These are phyloP conservation scores for Caenorhabditis tropicalis DNA, from an alignment of 1,140 invertebrate genomes.

Conservation along the genomic window DNA sequence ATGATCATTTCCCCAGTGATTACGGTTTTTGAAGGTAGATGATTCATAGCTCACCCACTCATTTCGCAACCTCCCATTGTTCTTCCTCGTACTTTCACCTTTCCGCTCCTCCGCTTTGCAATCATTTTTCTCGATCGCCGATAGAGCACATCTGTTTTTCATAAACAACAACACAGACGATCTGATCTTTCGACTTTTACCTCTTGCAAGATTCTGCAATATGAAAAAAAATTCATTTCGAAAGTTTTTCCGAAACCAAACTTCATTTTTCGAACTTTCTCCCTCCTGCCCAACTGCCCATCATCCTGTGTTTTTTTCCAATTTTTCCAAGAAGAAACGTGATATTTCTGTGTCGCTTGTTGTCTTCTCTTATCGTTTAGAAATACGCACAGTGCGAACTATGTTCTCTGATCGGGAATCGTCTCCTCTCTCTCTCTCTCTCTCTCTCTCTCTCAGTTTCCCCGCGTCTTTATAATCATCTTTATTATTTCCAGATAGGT, in stretches of 20 bases:
- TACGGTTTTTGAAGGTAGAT: background rate
- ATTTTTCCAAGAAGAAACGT: slow-evolving; percentile 1
- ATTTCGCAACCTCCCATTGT: background rate
- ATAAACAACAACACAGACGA: background rate
- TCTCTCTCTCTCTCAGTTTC: background rate
- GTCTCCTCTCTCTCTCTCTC: background rate
- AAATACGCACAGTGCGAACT: background rate
- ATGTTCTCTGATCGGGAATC: slow-evolving; percentile 7
- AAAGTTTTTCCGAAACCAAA: background rate
- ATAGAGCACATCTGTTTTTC: background rate
- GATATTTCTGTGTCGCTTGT: background rate
- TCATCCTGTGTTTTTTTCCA: background rate
- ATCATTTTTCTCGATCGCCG: too few species aligned
- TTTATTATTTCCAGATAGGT: background rate
- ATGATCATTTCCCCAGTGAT: too few species aligned
- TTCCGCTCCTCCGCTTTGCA: background rate
- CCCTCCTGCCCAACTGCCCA: background rate
- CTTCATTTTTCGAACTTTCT: background rate
- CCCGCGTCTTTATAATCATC: background rate
- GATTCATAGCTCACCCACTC: background rate
- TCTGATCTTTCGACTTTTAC: background rate
- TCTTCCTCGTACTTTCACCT: background rate
- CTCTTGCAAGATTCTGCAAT: background rate
- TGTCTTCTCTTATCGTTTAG: background rate
- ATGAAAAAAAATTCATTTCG: background rate